Evolutionary conservation across 2,888 invertebrate species (phyloP), one percentile per base, ranked within the genome.

Genomic region (Mylabris sibirica): DNA sequence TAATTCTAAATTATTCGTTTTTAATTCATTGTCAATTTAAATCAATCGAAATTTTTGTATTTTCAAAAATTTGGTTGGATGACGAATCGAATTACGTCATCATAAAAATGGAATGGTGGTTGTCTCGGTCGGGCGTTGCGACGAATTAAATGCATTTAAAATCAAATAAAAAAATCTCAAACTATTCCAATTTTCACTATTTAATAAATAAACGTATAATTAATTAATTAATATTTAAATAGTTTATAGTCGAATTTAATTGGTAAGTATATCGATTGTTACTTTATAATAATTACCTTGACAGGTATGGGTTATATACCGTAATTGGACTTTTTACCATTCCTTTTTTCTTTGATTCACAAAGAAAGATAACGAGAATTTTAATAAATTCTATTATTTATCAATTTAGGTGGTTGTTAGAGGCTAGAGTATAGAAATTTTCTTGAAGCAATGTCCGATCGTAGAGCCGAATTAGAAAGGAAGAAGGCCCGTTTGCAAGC

Each of bases 401-500:
- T 30, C 8, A 20, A 57, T 53, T 20, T 34, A 34, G 17, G 35
- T 64, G 30, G 30, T 30, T 30, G 30, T 30, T 30, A 8, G 30
- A 8, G 30, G 30, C 30, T 30, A 30, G 34, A 35, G 35, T 30
- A 17, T 5, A n/a, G n/a, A 35, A 11, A 30, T 34, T 20, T 20
- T 38, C 14, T 77, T 76, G 70, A 76, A 79, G 76, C 78, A 66
- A 94, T 94, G 94, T 91, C 93, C 64, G 96, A 96, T 86, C 90
- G 96, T 72, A 95, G 95, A 84, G 95, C 94, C n/a, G 96, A 97
- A 86, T 85, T 97, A 79, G 96, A 96, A 86, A 90, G 95, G 71
- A 97, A 97, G 85, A 95, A 96, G 84, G 95, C 95, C 26, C 96
- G 95, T 86, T 89, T 97, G 77, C 94, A 95, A 82, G 95, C 95